Conservation (phyloP, 2,113 vertebrate genomes). For the Copsychus sechellarum region DNA sequence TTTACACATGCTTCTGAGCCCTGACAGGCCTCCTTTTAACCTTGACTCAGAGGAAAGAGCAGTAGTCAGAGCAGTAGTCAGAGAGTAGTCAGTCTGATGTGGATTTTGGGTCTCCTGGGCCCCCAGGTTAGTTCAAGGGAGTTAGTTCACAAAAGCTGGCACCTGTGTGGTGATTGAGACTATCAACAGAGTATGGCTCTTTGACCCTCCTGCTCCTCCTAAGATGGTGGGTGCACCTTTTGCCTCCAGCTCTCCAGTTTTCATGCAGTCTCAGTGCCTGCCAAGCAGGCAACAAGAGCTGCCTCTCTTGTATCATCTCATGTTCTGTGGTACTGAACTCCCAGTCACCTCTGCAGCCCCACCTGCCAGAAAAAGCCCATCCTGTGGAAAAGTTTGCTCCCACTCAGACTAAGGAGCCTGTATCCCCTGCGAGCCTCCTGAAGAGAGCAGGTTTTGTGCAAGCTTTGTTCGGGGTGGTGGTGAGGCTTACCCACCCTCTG, state of each 20-base stretch:
- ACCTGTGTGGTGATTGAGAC: background rate
- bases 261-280: fast-evolving
- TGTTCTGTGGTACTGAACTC: background rate
- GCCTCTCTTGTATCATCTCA: background rate
- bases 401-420: background rate
- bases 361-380: background rate
- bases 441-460: background rate
- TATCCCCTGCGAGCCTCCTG: background rate
- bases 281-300: background rate
- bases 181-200: background rate
- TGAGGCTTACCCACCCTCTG: background rate
- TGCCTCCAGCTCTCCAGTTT: background rate
- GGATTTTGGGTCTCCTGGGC: background rate
- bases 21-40: background rate
- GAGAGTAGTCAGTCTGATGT: background rate
- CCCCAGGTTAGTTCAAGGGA: background rate
- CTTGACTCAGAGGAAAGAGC: background rate
- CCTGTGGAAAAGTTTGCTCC: background rate
- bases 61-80: background rate
- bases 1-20: background rate
- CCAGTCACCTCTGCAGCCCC: background rate
- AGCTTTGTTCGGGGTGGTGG: fast-evolving
- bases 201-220: background rate
- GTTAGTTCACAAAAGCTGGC: background rate
- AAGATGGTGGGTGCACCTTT: background rate